Conservation (phyloP, 92 coral and sea anemone genomes). For the Ricordea florida region DNA sequence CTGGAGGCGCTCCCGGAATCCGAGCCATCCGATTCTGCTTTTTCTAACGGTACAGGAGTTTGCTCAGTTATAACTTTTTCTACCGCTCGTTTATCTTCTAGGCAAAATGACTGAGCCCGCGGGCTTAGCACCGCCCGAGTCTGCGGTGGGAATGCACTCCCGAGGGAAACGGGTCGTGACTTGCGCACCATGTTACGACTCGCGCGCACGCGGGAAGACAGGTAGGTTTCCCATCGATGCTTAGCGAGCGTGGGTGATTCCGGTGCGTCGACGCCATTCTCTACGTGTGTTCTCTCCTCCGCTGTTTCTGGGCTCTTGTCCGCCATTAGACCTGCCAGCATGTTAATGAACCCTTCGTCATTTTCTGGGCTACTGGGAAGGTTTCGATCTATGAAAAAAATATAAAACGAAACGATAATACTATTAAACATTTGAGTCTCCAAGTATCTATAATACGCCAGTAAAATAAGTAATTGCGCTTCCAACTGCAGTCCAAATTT, state of each 20-base stretch:
- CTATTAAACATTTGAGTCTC: too few species aligned
- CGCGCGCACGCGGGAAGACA: constrained; percentile 84
- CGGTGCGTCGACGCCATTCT: constrained; percentile 64
- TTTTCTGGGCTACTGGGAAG: constrained; percentile 58
- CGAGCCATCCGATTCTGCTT: background rate
- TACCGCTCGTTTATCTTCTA: constrained; percentile 31
- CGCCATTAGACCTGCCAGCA: constrained; percentile 83
- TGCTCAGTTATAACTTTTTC: constrained; percentile 13
- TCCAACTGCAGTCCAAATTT: too few species aligned
- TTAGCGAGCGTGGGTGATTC: constrained; percentile 72
- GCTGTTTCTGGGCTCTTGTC: constrained; percentile 54
- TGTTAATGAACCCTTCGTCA: constrained; percentile 77
- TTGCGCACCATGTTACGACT: constrained; percentile 64
- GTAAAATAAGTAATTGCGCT: too few species aligned
- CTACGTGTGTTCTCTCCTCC: background rate
- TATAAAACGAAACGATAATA: too few species aligned
- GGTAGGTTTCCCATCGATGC: constrained; percentile 95
- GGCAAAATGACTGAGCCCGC: constrained; percentile 33
- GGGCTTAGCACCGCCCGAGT: background rate
- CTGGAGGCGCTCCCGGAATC: constrained; percentile 8
- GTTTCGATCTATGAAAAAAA: background rate
- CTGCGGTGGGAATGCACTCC: constrained; percentile 21
- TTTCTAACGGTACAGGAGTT: constrained; percentile 9
- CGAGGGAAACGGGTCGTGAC: constrained; percentile 64
- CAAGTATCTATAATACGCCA: too few species aligned